These are phyloP conservation scores for Potorous gilbertii DNA, from an alignment of 2,797 vertebrate genomes.

Conservation along the genomic window DNA sequence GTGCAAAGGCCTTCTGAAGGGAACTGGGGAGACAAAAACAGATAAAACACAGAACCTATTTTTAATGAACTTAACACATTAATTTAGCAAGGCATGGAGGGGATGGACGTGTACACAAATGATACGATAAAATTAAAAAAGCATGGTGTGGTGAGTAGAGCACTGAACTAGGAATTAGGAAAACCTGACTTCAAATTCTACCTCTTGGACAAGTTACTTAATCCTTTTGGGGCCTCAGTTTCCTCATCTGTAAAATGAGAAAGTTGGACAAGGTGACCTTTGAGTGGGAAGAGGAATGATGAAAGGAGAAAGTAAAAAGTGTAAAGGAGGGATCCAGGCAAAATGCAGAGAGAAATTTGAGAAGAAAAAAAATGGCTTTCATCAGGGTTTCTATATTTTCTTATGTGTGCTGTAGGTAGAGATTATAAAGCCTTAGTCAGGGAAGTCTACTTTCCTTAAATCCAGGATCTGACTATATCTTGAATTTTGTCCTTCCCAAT, in stretches of 20 bases:
- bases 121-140: background rate
- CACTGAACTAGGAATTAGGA: background rate
- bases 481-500: background rate
- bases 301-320: background rate
- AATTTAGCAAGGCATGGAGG: background rate
- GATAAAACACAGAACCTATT: background rate
- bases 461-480: background rate
- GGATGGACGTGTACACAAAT: background rate
- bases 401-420: background rate
- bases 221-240: background rate
- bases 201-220: background rate
- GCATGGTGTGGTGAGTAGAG: background rate
- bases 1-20: background rate
- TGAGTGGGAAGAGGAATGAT: background rate
- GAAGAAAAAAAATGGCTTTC: background rate
- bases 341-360: background rate
- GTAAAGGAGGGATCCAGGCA: background rate
- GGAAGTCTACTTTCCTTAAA: background rate
- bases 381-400: background rate
- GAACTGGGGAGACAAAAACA: background rate
- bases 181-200: background rate
- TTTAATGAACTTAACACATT: background rate
- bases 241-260: background rate
- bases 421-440: background rate
- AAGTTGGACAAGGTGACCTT: background rate